Evolutionary conservation across 2,113 vertebrate species (phyloP), one percentile per base, ranked within the genome.

Genomic region (Platysteira castanea): DNA sequence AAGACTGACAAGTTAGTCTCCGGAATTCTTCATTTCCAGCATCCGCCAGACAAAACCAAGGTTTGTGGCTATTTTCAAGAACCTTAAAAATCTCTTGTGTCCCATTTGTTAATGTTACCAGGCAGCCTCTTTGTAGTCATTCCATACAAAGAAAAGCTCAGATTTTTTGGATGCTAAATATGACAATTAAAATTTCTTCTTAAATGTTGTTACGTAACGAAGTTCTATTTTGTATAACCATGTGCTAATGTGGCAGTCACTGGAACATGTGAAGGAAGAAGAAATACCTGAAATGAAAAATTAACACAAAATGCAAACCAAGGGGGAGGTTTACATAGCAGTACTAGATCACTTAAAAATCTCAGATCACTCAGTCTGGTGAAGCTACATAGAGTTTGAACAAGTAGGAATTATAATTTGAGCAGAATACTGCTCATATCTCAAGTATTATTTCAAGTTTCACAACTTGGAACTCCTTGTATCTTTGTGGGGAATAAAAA

Each of bases 21-120:
- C 49, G 92, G 98, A 97, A 97, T 90, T 81, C 96, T 97, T 89
- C 94, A 92, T 70, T 98, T 98, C 84, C 97, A 98, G 94, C 98
- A 96, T 68, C 81, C 81, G 41, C 68, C 93, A 90, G 95, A 79
- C 53, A 81, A 91, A 89, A 60, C 7, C 37, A 91, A 97, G 97
- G 97, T 97, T 87, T 84, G 97, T 95, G 52, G 53, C 28, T 67
- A 42, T 60, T 89, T 87, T 78, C 28, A 86, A 93, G 70, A 90
- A 47, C 68, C 64, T 56, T 63, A 65, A 49, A 37, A 77, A 30
- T 17, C 35, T 71, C 35, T 39, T 52, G 6, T 83, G 91, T 86
- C 30, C 84, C 42, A 35, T 56, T 63, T 83, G 39, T 41, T 54
- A 50, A 0, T 41, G 19, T 37, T 57, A 88, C 67, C 46, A 63